Percentiles rank a stretch among this genome's conserved stretches.
Conservation (phyloP, 2,113 vertebrate species). For the Grammomys dolichurus region DNA sequence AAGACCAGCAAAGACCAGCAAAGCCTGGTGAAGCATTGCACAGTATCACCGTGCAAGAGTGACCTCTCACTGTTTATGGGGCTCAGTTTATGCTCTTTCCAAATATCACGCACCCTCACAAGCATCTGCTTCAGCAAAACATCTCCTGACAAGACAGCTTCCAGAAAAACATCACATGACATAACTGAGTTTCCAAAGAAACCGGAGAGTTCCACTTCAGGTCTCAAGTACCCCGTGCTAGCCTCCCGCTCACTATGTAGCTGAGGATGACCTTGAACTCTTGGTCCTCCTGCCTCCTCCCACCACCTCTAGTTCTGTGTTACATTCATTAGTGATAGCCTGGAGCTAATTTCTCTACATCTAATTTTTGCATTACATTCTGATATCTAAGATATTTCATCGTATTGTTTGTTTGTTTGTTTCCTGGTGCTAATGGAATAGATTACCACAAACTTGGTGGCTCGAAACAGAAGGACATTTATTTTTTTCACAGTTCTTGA, state of each 20-base stretch:
- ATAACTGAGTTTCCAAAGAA: no score
- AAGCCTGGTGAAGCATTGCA: no score
- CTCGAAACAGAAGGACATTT: neutral
- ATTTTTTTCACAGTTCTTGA: neutral
- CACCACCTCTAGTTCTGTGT: neutral
- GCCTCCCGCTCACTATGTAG: neutral
- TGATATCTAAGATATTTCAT: neutral
- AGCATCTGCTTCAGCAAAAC: no score
- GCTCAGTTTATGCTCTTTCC: no score
- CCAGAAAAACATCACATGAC: no score
- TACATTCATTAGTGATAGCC: neutral
- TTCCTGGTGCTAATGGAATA: neutral
- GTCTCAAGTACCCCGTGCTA: neutral
- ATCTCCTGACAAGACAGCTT: no score
- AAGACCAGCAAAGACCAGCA: no score
- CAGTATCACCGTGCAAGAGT: no score
- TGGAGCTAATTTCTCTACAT: neutral
- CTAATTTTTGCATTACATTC: conserved; percentile 26
- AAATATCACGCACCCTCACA: no score
- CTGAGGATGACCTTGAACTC: neutral
- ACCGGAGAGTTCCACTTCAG: no score
- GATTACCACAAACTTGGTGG: neutral
- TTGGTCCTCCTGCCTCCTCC: neutral
- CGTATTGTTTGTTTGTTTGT: neutral
- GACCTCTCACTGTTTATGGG: no score